These are phyloP conservation scores for Rhadinocentrus ornatus DNA, from an alignment of 2,797 vertebrate genomes.

Conservation along the genomic window DNA sequence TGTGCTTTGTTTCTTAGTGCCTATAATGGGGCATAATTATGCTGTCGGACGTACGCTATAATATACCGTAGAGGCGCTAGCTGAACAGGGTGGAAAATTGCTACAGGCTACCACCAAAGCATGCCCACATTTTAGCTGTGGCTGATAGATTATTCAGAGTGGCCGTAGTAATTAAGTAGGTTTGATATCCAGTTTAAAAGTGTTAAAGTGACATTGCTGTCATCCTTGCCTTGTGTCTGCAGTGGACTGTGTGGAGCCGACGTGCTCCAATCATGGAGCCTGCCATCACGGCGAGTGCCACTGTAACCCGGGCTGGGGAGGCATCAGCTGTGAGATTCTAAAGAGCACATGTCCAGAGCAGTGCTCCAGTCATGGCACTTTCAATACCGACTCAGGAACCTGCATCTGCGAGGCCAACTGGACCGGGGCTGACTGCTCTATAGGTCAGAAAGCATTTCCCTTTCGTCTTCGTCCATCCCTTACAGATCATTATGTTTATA, in stretches of 20 bases:
- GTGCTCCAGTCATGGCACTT: constrained; percentile 94
- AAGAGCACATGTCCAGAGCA: constrained; percentile 96
- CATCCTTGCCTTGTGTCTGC: constrained; percentile 37
- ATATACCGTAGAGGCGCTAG: constrained; percentile 52
- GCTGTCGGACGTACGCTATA: constrained; percentile 58
- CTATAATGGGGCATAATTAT: constrained; percentile 70
- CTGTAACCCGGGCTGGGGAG: constrained; percentile 96
- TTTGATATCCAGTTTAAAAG: constrained; percentile 30
- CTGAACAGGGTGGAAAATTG: constrained; percentile 58
- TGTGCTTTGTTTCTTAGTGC: constrained; percentile 55
- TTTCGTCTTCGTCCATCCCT: constrained; percentile 9
- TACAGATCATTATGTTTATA: not conserved
- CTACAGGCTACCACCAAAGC: constrained; percentile 45
- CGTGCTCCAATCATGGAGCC: constrained; percentile 91
- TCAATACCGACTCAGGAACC: constrained; percentile 90
- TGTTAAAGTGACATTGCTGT: constrained; percentile 44
- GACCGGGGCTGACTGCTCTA: constrained; percentile 95
- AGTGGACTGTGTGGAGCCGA: constrained; percentile 95
- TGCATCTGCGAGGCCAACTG: constrained; percentile 94
- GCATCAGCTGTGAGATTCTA: constrained; percentile 90
- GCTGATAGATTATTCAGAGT: constrained; percentile 29
- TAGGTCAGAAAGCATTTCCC: constrained; percentile 79
- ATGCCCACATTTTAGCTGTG: constrained; percentile 27
- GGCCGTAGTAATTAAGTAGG: constrained; percentile 38
- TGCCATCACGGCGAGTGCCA: constrained; percentile 97